phyloP scores from a whole-genome alignment of 1,140 invertebrate species.

The Ceratosolen fusciceps region DNA sequence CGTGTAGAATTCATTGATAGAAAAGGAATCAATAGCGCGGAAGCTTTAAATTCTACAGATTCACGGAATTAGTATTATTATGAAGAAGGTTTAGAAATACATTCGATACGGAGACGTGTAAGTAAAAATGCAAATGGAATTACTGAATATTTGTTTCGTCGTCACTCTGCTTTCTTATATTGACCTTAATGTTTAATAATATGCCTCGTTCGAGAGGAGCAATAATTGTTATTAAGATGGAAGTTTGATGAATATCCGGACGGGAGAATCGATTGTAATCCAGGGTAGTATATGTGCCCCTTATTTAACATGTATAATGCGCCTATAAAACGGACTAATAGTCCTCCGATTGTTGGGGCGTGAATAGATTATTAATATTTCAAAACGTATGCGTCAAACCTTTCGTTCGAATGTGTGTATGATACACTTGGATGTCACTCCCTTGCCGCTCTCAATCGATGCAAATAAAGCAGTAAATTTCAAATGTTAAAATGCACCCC shows the following conservation, averaged over 20 bases:
- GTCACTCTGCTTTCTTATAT: too few species aligned
- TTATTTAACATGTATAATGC: background rate
- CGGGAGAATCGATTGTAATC: background rate
- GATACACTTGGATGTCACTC: background rate
- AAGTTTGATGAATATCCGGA: background rate
- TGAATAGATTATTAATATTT: constrained; percentile 33
- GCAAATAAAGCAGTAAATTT: constrained; percentile 46
- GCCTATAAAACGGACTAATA: background rate
- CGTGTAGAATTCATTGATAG: too few species aligned
- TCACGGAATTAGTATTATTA: too few species aligned
- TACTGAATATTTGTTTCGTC: too few species aligned
- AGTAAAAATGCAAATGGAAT: too few species aligned
- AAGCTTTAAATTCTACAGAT: too few species aligned
- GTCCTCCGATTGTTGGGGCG: constrained; percentile 16
- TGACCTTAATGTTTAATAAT: too few species aligned
- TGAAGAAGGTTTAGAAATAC: too few species aligned
- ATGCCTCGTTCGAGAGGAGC: too few species aligned
- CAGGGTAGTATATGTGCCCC: background rate
- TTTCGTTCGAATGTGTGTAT: background rate
- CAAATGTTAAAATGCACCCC: constrained; percentile 42
- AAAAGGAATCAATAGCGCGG: too few species aligned
- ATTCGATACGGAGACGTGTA: too few species aligned
- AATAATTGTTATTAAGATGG: too few species aligned
- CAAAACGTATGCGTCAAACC: background rate
- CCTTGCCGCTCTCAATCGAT: constrained; percentile 32